Evolutionary conservation across 2,888 invertebrate genomes (phyloP), one percentile per base, ranked within the genome.

Genomic region (Andrena camellia): DNA sequence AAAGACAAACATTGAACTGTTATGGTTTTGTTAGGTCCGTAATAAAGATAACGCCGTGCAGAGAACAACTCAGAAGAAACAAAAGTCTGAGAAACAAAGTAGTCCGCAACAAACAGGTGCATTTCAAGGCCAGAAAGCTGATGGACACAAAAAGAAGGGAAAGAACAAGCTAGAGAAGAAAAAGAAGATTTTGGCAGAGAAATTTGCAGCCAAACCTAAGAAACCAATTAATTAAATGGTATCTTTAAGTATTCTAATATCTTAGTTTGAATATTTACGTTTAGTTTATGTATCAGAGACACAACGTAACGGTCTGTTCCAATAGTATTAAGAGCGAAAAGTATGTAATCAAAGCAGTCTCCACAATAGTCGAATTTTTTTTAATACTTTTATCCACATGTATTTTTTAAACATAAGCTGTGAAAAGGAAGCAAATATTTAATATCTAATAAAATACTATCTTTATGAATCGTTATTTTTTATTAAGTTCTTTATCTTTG

Each of bases 121-220:
- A 85, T 96, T 95, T 69, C 95, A 95, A 23, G 96, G 96, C 1
- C 94, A 95, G 90, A 95, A 95, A 1, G 94, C 95, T 4, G 95
- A 95, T 76, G 94, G 94, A 88, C 95, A 95, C 88, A 95, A 96
- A 94, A 95, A 95, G 92, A 94, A 92, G 62, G 96, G 95, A 83
- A 91, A 94, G 90, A 95, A 95, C 85, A 95, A 95, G 2, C 92
- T 93, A 7, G 94, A 95, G 84, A 95, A 95, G 87, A 95, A 95
- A 91, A 95, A 95, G 89, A 94, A 93, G n/a, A 80, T 95, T 7
- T 87, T 96, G 31, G 95, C 96, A 84, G 95, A 95, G 87, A 95
- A 96, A 86, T 91, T 96, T 81, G 94, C 94, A 29, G 95, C 92
- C 29, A 91, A 91, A 77, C 67, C 90, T 17, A 88, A 89, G 54